Base-by-base conservation (phyloP, 2,113 vertebrate species). In the Prunella fulvescens region DNA sequence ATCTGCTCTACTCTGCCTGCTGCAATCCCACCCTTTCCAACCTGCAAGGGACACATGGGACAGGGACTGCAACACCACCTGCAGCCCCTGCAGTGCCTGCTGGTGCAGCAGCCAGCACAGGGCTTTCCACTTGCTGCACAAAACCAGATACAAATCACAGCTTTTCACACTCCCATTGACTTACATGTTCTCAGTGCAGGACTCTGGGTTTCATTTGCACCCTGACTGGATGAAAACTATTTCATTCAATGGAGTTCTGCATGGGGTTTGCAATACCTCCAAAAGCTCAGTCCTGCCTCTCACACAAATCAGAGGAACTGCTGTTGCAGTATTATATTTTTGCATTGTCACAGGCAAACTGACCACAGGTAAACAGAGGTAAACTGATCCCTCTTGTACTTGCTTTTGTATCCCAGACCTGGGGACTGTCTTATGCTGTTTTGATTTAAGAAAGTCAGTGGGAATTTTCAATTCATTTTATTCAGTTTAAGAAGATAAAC, bases 71-170 rank as follows among this genome's bases (percentile, higher is more conserved):
- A 48, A 5, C 10, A 10, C 20, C 13, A 6, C 67, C 51, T 66
- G 37, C 71, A 88, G 20, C 35, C 33, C 19, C 81, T 51, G 86
- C 40, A 47, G 66, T 5, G 5, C 12, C 51, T 18, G 33, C 65
- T 60, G 50, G 4, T 39, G n/a, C 40, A 54, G 4, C 60, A 60
- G 44, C 2, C 3, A 65, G 78, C 48, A 31, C 33, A 24, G 37
- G 44, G 13, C 4, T 3, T 72, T 33, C 39, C 62, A 6, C 48
- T 48, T 39, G 31, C 48, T 4, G 3, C 53, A 16, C 62, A 24
- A 15, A 39, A 33, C 0, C 22, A 24, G 16, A 0, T 1, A 11
- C 0, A 0, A 40, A 42, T 53, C 61, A n/a, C 29, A 62, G 44
- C 33, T 54, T 81, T 73, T 47, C 67, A 54, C 39, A 44, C 33